Evolutionary conservation across 2,113 vertebrate genomes (phyloP).

Genomic region (Pyxicephalus adspersus): DNA sequence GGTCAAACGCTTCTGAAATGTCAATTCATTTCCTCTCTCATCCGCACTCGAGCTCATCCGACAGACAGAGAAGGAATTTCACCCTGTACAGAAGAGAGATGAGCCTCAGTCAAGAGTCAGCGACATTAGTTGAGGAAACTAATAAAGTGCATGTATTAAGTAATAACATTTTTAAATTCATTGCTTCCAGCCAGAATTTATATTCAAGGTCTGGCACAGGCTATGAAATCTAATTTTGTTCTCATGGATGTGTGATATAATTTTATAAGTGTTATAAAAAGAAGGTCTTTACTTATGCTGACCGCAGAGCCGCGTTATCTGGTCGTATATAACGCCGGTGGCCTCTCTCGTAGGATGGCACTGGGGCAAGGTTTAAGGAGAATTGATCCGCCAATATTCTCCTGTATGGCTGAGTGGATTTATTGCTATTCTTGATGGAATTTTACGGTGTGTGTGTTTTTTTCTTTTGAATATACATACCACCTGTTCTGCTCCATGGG

Average conservation of each 20-base stretch:
- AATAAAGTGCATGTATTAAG: conserved; percentile 55
- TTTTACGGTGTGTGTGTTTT: neutral
- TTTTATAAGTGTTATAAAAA: conserved; percentile 77
- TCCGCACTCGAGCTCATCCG: conserved; percentile 2
- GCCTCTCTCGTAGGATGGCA: conserved; percentile 65
- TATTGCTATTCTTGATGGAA: conserved; percentile 60
- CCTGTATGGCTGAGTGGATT: conserved; percentile 62
- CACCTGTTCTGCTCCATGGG: neutral
- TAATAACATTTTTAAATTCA: conserved; percentile 57
- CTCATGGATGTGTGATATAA: conserved; percentile 76
- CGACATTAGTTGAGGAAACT: conserved; percentile 46
- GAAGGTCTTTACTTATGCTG: conserved; percentile 69
- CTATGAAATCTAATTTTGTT: conserved; percentile 79
- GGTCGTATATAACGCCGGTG: conserved; percentile 71
- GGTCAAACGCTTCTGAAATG: conserved; percentile 55
- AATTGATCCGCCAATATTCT: conserved; percentile 61
- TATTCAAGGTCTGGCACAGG: conserved; percentile 68
- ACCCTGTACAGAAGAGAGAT: conserved; percentile 46
- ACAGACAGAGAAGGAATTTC: conserved; percentile 37
- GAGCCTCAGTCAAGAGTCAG: conserved; percentile 52
- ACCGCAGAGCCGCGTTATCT: conserved; percentile 72
- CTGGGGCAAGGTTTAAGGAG: conserved; percentile 66
- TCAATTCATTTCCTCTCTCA: conserved; percentile 49
- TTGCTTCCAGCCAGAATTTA: conserved; percentile 56
- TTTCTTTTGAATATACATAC: neutral